A percentile compares a stretch with the other conserved stretches of the same genome.
Evolutionary conservation across 2,797 vertebrate species (phyloP).

Genomic region (Pseudocheirus occidentalis): DNA sequence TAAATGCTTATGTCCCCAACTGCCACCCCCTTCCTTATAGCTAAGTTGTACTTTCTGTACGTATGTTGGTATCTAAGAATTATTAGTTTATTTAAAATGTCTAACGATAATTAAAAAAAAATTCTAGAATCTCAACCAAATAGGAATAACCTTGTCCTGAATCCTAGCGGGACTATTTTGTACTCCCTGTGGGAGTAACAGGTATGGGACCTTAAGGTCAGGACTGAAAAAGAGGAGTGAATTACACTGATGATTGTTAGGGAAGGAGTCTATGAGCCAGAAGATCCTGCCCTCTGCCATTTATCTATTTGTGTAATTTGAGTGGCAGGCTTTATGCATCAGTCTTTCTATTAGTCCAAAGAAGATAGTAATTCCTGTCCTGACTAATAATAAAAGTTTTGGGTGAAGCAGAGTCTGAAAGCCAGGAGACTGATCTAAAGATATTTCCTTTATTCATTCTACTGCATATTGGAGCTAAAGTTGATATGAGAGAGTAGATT

Average conservation of each 20-base stretch:
- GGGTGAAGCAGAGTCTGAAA: background rate
- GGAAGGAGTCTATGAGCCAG: background rate
- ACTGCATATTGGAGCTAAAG: background rate
- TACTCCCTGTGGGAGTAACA: background rate
- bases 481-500: background rate
- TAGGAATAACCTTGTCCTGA: background rate
- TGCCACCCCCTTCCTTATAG: background rate
- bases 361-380: no score
- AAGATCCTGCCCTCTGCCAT: background rate
- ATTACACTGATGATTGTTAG: background rate
- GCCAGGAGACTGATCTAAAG: background rate
- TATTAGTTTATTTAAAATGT: background rate
- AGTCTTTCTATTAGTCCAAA: background rate
- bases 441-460: background rate
- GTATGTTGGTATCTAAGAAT: background rate
- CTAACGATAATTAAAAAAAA: background rate
- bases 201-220: background rate
- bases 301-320: background rate
- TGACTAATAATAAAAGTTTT: no score
- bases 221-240: background rate
- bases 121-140: background rate
- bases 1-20: background rate
- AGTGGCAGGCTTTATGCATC: background rate
- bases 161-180: background rate
- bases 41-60: background rate